These are phyloP conservation scores for Chunga burmeisteri DNA, from an alignment of 2,113 vertebrate species.

Conservation along the genomic window DNA sequence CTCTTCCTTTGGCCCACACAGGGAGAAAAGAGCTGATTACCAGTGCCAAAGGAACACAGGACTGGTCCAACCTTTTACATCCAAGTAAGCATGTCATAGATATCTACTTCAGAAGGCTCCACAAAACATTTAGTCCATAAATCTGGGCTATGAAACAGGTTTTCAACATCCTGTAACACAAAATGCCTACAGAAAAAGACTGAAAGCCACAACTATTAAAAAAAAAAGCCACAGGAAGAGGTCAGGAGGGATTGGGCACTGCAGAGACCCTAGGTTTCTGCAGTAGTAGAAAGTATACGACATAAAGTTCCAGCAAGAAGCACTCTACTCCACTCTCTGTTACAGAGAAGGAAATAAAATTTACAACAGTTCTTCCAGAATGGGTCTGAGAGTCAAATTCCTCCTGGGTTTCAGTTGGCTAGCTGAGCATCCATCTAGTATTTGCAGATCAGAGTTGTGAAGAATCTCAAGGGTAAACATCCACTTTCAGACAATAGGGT, in stretches of 20 bases:
- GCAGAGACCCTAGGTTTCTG: not conserved
- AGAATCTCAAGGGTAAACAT: not conserved
- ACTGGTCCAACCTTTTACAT: not conserved
- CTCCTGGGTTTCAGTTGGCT: not conserved
- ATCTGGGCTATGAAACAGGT: not conserved
- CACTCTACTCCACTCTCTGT: not conserved
- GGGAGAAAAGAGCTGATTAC: not conserved
- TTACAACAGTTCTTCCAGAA: not conserved
- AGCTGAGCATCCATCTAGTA: not conserved
- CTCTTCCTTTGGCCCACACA: not conserved
- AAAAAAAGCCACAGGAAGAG: not conserved
- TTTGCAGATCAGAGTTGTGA: not conserved
- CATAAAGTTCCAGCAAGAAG: not conserved
- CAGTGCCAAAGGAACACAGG: not conserved
- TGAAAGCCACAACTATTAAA: not conserved
- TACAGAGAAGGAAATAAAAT: not conserved
- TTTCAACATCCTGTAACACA: not conserved
- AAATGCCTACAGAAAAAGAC: not conserved
- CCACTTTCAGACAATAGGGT: not conserved
- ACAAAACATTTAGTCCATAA: not conserved
- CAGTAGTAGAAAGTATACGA: not conserved
- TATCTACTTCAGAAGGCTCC: not conserved
- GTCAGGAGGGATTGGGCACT: not conserved
- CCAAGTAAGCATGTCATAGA: not conserved
- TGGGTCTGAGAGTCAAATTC: not conserved